Base-by-base conservation (phyloP, 2,888 invertebrate species). In the Tenthredo amoena region DNA sequence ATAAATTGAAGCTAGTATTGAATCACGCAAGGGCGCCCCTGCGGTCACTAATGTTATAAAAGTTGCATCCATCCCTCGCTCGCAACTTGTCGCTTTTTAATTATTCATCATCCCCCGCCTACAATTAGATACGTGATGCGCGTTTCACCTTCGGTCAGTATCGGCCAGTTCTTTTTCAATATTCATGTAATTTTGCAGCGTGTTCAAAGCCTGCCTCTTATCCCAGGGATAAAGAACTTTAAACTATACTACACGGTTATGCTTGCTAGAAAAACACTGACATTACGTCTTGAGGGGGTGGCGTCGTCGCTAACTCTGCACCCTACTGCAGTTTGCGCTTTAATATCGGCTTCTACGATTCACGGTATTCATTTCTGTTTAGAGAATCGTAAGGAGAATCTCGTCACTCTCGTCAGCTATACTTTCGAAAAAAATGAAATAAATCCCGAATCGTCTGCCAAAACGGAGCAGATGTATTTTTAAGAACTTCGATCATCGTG, bases 11-110 rank as follows among this genome's bases (percentile, higher is more conserved):
- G 62, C 62, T 21, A 6, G 34, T 62, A 40, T 37, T 21, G 83
- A 83, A 83, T 83, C 68, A 83, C 83, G 83, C 83, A 50, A 83
- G 68, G 47, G 9, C 3, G 40, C 21, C 62, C 83, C 34, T 47
- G 65, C 83, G 83, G 68, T 83, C 68, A 34, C 47, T 31, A 68
- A 47, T 68, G 83, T 31, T 65, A 68, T 83, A 71, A 83, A 83
- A 83, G 37, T 83, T 83, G 37, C 50, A 83, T 68, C 50, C 68
- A 37, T 82, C 58, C 34, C 34, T 62, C 62, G 43, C 83, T 31
- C 81, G 62, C 68, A 83, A 71, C 83, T 83, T 47, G 21, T 83
- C n/a, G 50, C 40, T 47, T 34, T 31, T 47, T 47, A 83, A 83
- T 68, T 68, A 83, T 83, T 43, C 83, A 68, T 47, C 65, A 37